phyloP scores from a whole-genome alignment of 92 coral and sea anemone genomes.

The Meandrina meandrites region DNA sequence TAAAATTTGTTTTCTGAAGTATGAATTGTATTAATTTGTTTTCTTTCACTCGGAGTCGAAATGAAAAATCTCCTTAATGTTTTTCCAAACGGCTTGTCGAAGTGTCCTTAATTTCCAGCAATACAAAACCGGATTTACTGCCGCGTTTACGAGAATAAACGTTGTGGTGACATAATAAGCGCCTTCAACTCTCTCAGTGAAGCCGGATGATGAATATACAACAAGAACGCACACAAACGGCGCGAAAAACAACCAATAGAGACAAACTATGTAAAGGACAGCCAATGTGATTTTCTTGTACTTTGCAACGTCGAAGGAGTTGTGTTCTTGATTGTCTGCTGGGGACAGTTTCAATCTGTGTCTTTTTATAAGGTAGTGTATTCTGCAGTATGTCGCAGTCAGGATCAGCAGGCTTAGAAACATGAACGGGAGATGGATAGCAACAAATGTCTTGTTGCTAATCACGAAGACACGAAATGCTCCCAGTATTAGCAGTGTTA shows the following conservation, averaged over 20 bases:
- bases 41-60: slow-evolving; percentile 1
- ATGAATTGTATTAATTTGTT: not conserved
- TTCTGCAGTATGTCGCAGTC: slow-evolving; percentile 24
- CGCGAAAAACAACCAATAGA: slow-evolving; percentile 42
- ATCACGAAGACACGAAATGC: slow-evolving; percentile 9
- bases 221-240: slow-evolving; percentile 41
- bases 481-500: slow-evolving; percentile 3
- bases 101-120: slow-evolving; percentile 38
- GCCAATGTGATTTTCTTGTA: slow-evolving; percentile 38
- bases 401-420: slow-evolving; percentile 11
- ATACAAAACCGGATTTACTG: slow-evolving; percentile 31
- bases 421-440: slow-evolving; percentile 42
- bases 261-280: slow-evolving; percentile 11
- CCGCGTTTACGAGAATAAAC: slow-evolving; percentile 30
- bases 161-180: slow-evolving; percentile 35
- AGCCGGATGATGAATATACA: slow-evolving; percentile 7
- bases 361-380: slow-evolving; percentile 16
- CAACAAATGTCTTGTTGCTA: slow-evolving; percentile 14
- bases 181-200: slow-evolving; percentile 14
- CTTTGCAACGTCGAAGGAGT: slow-evolving; percentile 31
- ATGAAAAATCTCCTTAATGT: slow-evolving; percentile 1
- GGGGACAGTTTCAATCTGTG: slow-evolving; percentile 7
- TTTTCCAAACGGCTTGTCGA: slow-evolving; percentile 20
- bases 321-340: not conserved
- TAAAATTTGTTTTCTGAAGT: no score